Base-by-base conservation (phyloP, 2,113 vertebrate species). In the Scalopus aquaticus region DNA sequence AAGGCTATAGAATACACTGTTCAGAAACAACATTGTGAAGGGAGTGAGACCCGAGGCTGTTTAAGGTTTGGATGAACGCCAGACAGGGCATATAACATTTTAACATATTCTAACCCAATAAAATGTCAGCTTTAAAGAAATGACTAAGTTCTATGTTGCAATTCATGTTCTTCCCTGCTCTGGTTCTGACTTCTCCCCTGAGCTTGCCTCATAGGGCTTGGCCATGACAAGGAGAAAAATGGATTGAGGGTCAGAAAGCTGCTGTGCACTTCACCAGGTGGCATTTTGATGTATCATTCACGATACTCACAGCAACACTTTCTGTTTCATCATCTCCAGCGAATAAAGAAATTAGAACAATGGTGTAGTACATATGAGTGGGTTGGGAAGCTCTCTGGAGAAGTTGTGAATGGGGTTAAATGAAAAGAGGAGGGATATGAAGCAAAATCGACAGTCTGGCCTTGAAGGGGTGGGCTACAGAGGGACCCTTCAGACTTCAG, bases 281-380 rank as follows among this genome's bases (percentile, higher is more conserved):
- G 67, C 77, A 30, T 86, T 73, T 44, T 5, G 15, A 73, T 15
- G 37, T 37, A 16, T 78, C 16, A 7, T 65, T 39, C 15, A 51
- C 4, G n/a, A 85, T 30, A 44, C 39, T 65, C 58, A 44, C 24
- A 60, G 49, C 28, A 46, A 58, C 46, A 7, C 6, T 6, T 30
- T 83, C 46, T 65, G 54, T 58, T 72, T 37, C 20, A 2, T 6
- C 28, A 19, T 56, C 35, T 62, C 28, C 16, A 54, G 73, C 54
- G 15, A 56, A 35, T 67, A 83, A 44, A 13, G 70, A 54, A 65
- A 70, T 79, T 64, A n/a, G 24, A 16, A 9, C 26, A 1, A 11
- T 17, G 10, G 5, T 5, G 0, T 0, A 37, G 16, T 58, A 11
- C 64, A 9, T 35, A n/a, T 51, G 19, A 13, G 24, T 54, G 9